Evolutionary conservation across 2,888 invertebrate species (phyloP), one percentile per base, ranked within the genome.

Genomic region (Terebella lapidaria): DNA sequence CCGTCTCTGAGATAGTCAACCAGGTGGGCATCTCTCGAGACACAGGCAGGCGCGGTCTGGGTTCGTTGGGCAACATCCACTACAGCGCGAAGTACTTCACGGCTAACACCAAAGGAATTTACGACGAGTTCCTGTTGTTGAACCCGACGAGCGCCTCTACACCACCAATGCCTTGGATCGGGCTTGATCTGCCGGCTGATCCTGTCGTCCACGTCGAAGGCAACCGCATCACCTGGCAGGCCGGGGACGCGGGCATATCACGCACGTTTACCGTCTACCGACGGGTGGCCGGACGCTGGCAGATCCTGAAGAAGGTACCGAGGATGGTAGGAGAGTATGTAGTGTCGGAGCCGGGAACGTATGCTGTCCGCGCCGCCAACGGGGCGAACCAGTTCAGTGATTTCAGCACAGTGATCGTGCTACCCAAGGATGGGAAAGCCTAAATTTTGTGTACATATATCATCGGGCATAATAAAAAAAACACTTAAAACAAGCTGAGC

Each of bases 131-230:
- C 55, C 54, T 46, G 15, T 30, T 56, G 5, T 45, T 74, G 27
- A 74, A 74, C 62, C 46, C 58, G 3, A 57, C 57, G 3, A 67
- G 67, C 18, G 70, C 71, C 26, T 35, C 73, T 2, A 45, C 64
- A n/a, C 73, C 74, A 3, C 63, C 65, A 60, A 72, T 73, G 71
- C 42, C 63, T 0, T 75, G 74, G 74, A 45, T 74, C 49, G 60
- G 57, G 22, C 18, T n/a, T 10, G n/a, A 35, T 15, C 10, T n/a
- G 42, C 42, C 42, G n/a, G 42, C 10, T 10, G 49, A 15, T 5
- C 49, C 49, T 24, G n/a, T 15, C 49, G 49, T 5, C 18, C 15
- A 24, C 18, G 49, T n/a, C 10, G 10, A 15, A 10, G 42, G 42
- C n/a, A 15, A 10, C 10, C n/a, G 10, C 10, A 35, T 35, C 42